Percentiles rank a stretch among this genome's conserved stretches.
phyloP scores from a whole-genome alignment of 2,888 invertebrate genomes.

The Napeogenes inachia region DNA sequence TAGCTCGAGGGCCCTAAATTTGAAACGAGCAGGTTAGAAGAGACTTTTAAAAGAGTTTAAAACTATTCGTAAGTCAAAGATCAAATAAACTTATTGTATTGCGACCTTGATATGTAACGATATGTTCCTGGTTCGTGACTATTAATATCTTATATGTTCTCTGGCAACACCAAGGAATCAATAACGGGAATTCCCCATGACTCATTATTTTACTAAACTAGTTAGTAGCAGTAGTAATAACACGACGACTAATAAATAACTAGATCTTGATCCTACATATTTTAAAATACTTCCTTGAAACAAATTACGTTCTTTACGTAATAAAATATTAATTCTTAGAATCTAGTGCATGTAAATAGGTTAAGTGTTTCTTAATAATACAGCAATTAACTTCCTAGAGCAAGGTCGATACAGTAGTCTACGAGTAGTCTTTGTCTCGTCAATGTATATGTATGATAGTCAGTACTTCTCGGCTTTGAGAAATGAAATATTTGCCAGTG shows the following conservation, averaged over 20 bases:
- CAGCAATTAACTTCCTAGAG: slow-evolving; percentile 61
- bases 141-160: slow-evolving; percentile 9
- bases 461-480: not conserved
- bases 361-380: slow-evolving; percentile 72
- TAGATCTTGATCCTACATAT: slow-evolving; percentile 22
- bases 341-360: slow-evolving; percentile 68
- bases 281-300: slow-evolving; percentile 44
- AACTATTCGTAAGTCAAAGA: not conserved
- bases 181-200: slow-evolving; percentile 31
- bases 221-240: slow-evolving; percentile 12
- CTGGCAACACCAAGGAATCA: slow-evolving; percentile 18
- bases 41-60: not conserved
- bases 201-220: slow-evolving; percentile 23
- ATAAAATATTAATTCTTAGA: slow-evolving; percentile 42
- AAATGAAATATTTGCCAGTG: not conserved
- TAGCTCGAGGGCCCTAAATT: slow-evolving; percentile 40
- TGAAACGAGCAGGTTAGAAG: not conserved
- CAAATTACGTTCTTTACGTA: slow-evolving; percentile 44
- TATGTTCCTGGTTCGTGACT: slow-evolving; percentile 2
- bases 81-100: too few species aligned
- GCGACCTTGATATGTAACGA: not conserved
- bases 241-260: slow-evolving; percentile 18
- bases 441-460: slow-evolving; percentile 6
- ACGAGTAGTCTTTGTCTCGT: slow-evolving; percentile 42
- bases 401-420: slow-evolving; percentile 50